These are phyloP conservation scores for Heliconius hermathena DNA, from an alignment of 1,140 invertebrate genomes.

Conservation along the genomic window DNA sequence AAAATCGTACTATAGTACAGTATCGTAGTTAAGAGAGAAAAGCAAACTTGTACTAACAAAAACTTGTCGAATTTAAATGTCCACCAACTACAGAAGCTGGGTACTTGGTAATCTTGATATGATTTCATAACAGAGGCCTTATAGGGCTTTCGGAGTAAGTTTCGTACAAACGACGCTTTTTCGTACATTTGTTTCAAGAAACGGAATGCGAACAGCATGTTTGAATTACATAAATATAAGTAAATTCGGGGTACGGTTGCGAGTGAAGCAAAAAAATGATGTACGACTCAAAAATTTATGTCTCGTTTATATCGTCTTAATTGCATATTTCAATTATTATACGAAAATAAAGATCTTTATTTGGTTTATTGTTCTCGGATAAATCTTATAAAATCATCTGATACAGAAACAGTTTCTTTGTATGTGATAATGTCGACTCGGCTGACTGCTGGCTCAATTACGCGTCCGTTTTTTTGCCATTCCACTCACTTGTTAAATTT, in stretches of 20 bases:
- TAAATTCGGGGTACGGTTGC: neutral
- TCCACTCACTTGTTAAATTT: constrained; percentile 48
- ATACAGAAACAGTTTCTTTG: constrained; percentile 33
- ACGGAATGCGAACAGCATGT: constrained; percentile 15
- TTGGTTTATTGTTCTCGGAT: constrained; percentile 21
- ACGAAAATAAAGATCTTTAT: constrained; percentile 12
- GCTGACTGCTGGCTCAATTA: constrained; percentile 52
- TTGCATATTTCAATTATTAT: constrained; percentile 14
- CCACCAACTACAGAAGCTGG: constrained; percentile 43
- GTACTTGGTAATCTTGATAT: constrained; percentile 50
- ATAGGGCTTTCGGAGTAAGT: constrained; percentile 34
- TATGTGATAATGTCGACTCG: constrained; percentile 59
- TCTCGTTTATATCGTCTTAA: neutral
- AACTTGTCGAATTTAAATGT: constrained; percentile 55
- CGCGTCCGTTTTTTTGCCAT: constrained; percentile 58
- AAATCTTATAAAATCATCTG: constrained; percentile 28
- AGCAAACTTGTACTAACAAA: constrained; percentile 40
- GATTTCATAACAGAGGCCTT: constrained; percentile 52
- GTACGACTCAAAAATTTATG: neutral
- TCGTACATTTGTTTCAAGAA: constrained; percentile 21
- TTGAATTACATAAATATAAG: constrained; percentile 7
- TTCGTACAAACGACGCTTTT: constrained; percentile 34
- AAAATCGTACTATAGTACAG: constrained; percentile 42
- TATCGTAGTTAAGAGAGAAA: constrained; percentile 38
- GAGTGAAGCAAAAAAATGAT: neutral